Conservation (phyloP, 2,797 vertebrate genomes). For the Characodon lateralis region DNA sequence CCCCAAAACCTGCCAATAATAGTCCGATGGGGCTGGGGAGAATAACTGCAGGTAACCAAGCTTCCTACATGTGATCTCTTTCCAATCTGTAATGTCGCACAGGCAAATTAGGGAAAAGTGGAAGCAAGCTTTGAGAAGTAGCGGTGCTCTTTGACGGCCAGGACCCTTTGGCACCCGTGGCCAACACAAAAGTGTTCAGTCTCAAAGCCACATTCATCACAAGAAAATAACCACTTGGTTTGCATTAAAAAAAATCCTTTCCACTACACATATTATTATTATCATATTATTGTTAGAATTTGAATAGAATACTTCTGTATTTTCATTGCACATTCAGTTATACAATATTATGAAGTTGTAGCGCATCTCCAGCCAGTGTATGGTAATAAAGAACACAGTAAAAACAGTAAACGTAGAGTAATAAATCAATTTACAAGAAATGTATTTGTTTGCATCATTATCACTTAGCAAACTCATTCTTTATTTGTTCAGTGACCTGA, state of each 20-base stretch:
- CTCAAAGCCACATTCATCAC: not conserved
- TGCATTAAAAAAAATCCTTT: not conserved
- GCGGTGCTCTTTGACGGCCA: conserved; percentile 25
- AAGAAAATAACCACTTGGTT: not conserved
- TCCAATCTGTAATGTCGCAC: conserved; percentile 72
- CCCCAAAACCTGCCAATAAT: conserved; percentile 75
- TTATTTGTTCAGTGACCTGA: no score
- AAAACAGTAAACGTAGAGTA: no score
- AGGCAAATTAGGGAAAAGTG: conserved; percentile 67
- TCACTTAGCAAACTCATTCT: no score
- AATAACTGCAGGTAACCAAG: conserved; percentile 66
- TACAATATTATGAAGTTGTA: no score
- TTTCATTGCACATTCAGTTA: no score
- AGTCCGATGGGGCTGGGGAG: conserved; percentile 50
- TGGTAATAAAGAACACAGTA: no score
- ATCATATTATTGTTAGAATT: no score
- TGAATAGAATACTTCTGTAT: no score
- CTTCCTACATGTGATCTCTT: conserved; percentile 69
- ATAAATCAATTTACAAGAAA: no score
- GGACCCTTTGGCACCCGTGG: conserved; percentile 18
- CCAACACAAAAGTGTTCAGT: conserved; percentile 10
- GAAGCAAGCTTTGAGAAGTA: conserved; percentile 33
- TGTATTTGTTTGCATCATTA: no score
- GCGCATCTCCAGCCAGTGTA: no score
- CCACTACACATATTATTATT: not conserved